Conservation (phyloP, 2,888 invertebrate species). For the Papilio demoleus region DNA sequence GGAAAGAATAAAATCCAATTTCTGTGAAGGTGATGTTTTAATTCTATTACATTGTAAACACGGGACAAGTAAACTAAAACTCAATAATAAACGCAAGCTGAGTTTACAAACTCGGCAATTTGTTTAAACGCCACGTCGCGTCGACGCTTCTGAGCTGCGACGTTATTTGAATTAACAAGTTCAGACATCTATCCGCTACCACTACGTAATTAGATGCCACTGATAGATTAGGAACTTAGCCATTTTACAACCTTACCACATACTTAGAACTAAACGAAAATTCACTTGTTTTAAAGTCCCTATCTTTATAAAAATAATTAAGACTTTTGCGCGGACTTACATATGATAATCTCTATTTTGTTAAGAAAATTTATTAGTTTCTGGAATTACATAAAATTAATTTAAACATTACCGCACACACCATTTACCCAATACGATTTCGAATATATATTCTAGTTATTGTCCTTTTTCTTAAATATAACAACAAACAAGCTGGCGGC, state of each 20-base stretch:
- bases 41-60: constrained; percentile 11
- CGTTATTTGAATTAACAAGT: constrained; percentile 15
- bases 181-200: constrained; percentile 3
- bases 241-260: neutral
- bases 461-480: no score
- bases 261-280: neutral
- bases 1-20: neutral
- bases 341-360: no score
- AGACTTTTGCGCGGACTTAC: no score
- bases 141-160: constrained; percentile 4
- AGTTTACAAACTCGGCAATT: constrained; percentile 4
- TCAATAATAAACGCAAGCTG: constrained; percentile 5
- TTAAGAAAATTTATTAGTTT: no score
- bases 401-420: no score
- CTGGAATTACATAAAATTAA: no score
- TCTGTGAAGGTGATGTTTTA: neutral
- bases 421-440: no score
- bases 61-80: constrained; percentile 3
- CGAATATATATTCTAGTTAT: no score
- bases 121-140: constrained; percentile 5
- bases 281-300: no score
- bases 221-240: neutral
- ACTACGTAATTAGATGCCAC: neutral
- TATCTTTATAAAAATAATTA: no score
- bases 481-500: no score